Percentiles rank a stretch among this genome's conserved stretches.
Conservation (phyloP, 2,888 invertebrate genomes). For the Isoperla grammatica region DNA sequence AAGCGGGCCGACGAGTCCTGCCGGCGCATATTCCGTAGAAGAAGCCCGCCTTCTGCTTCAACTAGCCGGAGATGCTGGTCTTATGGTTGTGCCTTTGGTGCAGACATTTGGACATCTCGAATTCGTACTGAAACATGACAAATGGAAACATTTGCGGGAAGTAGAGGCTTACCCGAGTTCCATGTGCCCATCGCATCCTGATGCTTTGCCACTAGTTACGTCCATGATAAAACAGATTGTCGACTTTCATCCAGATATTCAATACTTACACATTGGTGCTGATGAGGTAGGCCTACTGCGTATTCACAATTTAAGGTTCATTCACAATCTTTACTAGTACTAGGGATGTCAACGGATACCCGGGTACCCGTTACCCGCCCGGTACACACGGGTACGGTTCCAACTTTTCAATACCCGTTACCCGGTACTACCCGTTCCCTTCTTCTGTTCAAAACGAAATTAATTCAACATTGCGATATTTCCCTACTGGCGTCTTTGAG, state of each 20-base stretch:
- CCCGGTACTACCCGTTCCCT: too few relatives aligned
- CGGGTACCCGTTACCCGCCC: too few relatives aligned
- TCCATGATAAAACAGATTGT: constrained; percentile 67
- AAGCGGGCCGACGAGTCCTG: constrained; percentile 47
- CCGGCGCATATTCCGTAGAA: constrained; percentile 58
- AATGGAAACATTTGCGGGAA: constrained; percentile 60
- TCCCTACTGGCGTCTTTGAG: too few relatives aligned
- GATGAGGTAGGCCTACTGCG: constrained; percentile 62
- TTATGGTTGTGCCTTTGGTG: constrained; percentile 72
- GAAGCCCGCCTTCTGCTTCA: constrained; percentile 62
- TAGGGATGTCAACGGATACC: too few relatives aligned
- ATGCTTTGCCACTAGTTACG: constrained; percentile 55
- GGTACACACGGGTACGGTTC: too few relatives aligned
- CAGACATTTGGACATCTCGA: constrained; percentile 87
- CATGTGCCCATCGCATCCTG: constrained; percentile 64
- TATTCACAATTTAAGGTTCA: too few relatives aligned
- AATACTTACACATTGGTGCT: constrained; percentile 72
- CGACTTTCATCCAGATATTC: constrained; percentile 56
- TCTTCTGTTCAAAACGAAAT: too few relatives aligned
- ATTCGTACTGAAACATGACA: constrained; percentile 68
- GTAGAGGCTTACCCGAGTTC: constrained; percentile 61
- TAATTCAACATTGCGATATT: too few relatives aligned
- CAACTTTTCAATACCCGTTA: too few relatives aligned
- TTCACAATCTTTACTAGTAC: too few relatives aligned
- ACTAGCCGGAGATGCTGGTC: constrained; percentile 57